Percentiles rank a stretch among this genome's conserved stretches.
Evolutionary conservation across 2,797 vertebrate species (phyloP).

Genomic region (Sebastes oblongus): DNA sequence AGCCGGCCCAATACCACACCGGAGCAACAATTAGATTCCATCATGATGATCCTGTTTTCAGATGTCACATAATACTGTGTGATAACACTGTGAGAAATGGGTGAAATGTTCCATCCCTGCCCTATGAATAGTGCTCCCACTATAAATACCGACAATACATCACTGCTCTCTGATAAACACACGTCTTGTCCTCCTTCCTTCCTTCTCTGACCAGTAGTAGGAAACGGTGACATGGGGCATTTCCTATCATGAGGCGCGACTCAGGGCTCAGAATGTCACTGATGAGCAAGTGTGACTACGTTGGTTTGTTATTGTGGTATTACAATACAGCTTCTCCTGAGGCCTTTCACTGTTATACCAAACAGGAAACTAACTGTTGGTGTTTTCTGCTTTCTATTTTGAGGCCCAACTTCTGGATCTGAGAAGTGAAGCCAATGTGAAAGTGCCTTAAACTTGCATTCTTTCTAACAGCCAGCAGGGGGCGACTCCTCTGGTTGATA

Average conservation of each 20-base stretch:
- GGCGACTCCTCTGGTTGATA: not conserved
- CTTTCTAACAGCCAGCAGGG: not conserved
- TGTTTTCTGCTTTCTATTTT: not conserved
- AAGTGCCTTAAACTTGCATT: not conserved
- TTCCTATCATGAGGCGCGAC: conserved; percentile 46
- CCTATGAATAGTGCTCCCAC: conserved; percentile 11
- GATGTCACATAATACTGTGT: conserved; percentile 15
- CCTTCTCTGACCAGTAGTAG: conserved; percentile 14
- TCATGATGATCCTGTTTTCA: conserved; percentile 12
- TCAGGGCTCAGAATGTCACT: conserved; percentile 15
- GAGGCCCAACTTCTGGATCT: not conserved
- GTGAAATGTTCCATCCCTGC: conserved; percentile 34
- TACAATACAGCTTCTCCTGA: not conserved
- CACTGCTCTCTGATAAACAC: conserved; percentile 52
- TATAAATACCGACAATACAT: conserved; percentile 32
- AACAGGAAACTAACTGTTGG: conserved; percentile 49
- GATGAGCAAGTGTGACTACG: conserved; percentile 24
- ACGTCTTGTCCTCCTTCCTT: conserved; percentile 49
- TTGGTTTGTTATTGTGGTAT: not conserved
- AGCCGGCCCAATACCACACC: conserved; percentile 2
- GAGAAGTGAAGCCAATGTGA: not conserved
- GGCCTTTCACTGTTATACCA: conserved; percentile 1
- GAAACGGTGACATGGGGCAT: conserved; percentile 43
- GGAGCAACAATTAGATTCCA: conserved; percentile 33
- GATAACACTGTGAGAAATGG: conserved; percentile 27